Base-by-base conservation (phyloP, 2,113 vertebrate species). In the Corapipo altera region DNA sequence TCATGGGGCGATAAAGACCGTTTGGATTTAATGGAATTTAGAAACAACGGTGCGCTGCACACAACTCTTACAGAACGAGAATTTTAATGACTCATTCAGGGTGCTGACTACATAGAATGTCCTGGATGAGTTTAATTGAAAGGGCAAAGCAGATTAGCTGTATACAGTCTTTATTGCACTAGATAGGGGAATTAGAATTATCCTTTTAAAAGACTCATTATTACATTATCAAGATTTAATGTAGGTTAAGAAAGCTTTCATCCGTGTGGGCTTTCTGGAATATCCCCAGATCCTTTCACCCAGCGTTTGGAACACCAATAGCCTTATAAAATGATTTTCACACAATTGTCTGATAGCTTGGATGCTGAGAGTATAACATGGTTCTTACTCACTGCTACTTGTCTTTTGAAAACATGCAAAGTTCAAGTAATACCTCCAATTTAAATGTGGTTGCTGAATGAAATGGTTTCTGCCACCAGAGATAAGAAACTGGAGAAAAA, bases 1-100 rank as follows among this genome's bases (percentile, higher is more conserved):
- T 98, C 98, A 97, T 98, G 97, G 96, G 95, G 98, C 24, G 98
- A 98, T 98, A 98, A 98, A 98, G 97, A 98, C 98, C 97, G 96
- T 98, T 98, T 98, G 98, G 97, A 98, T 98, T 98, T 98, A 98
- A 98, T 98, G 97, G 98, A 98, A 98, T 98, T 98, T 98, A 97
- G 97, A 96, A 98, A 98, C 98, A 98, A 98, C 97, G 96, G 97
- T 97, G 97, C 62, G 65, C 95, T 96, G 97, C 97, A 95, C 97
- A 98, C 97, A 98, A 97, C 96, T 98, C 97, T 98, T 95, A 98
- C 96, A 20, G 97, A 98, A 98, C 97, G 97, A 97, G 98, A 98
- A 98, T 98, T 98, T 98, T 98, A 98, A 98, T 98, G 98, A 97
- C 84, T 97, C 97, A 95, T 98, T 97, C 97, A 91, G 94, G 97